These are phyloP conservation scores for Dione vanillae DNA, from an alignment of 2,888 invertebrate species.

Conservation along the genomic window DNA sequence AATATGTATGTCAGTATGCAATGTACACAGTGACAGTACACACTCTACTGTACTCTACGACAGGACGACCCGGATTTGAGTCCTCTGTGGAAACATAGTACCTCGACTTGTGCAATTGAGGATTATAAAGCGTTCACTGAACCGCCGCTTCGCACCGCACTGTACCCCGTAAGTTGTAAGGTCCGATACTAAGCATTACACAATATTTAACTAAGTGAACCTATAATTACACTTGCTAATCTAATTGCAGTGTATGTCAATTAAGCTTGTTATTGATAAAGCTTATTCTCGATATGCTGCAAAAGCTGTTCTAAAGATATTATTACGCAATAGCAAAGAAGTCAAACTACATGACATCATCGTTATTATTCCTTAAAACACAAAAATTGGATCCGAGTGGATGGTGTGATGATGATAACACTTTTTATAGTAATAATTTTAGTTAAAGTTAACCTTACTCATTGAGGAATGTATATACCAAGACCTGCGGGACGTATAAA, in stretches of 20 bases:
- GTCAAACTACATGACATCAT: too few relatives aligned
- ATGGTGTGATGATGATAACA: too few relatives aligned
- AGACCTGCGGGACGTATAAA: too few relatives aligned
- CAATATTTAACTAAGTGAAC: neutral
- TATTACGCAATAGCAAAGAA: too few relatives aligned
- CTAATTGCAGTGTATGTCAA: neutral
- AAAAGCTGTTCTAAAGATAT: neutral
- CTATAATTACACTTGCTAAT: constrained; percentile 1
- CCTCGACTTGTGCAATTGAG: constrained; percentile 22
- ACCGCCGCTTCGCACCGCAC: neutral
- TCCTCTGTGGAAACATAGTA: neutral
- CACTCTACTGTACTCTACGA: neutral
- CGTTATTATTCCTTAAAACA: too few relatives aligned
- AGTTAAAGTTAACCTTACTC: too few relatives aligned
- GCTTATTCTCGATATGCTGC: neutral
- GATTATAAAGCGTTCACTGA: constrained; percentile 25
- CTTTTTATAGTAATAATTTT: too few relatives aligned
- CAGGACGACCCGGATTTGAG: neutral
- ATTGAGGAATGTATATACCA: too few relatives aligned
- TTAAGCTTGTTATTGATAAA: neutral
- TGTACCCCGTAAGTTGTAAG: neutral
- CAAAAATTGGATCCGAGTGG: too few relatives aligned
- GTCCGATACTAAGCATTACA: neutral
- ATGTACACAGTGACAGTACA: too few relatives aligned
- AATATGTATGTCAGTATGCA: too few relatives aligned